A percentile compares a stretch with the other conserved stretches of the same genome.
Evolutionary conservation across 2,888 invertebrate species (phyloP).

Genomic region (Drosophila conformis): DNA sequence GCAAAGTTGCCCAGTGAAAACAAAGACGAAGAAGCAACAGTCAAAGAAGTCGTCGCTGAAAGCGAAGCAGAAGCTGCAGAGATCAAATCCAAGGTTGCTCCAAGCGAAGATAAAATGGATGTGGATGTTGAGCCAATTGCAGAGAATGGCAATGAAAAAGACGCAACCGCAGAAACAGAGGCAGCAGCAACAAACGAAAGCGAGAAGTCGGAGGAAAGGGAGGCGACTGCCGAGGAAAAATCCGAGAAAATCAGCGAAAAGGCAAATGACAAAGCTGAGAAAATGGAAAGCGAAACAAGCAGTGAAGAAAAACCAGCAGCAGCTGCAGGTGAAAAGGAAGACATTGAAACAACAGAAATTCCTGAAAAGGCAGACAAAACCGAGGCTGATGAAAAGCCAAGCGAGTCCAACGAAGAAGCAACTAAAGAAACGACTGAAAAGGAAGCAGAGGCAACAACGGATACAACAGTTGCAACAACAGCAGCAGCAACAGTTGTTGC

Average conservation of each 20-base stretch:
- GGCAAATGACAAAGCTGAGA: constrained; percentile 21
- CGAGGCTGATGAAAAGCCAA: constrained; percentile 41
- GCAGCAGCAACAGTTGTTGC: not conserved
- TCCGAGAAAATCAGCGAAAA: constrained; percentile 29
- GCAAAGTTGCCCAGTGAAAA: constrained; percentile 33
- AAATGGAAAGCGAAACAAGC: constrained; percentile 43
- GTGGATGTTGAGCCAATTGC: constrained; percentile 64
- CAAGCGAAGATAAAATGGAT: constrained; percentile 80
- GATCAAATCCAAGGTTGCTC: constrained; percentile 82
- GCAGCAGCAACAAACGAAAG: constrained; percentile 24
- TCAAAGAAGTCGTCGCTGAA: constrained; percentile 14
- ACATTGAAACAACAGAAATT: constrained; percentile 34
- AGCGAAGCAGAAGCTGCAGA: constrained; percentile 38
- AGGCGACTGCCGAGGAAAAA: constrained; percentile 21
- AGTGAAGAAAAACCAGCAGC: constrained; percentile 23
- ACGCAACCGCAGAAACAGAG: constrained; percentile 34
- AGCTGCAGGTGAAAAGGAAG: constrained; percentile 23
- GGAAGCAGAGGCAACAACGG: constrained; percentile 8
- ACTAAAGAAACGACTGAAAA: constrained; percentile 41
- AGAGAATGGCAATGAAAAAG: constrained; percentile 65
- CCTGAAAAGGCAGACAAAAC: constrained; percentile 9
- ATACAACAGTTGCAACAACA: not conserved
- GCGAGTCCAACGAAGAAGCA: constrained; percentile 24
- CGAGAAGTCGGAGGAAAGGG: constrained; percentile 26
- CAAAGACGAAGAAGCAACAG: constrained; percentile 22